Base-by-base conservation (phyloP, 2,113 vertebrate genomes). In the Heterotis niloticus region DNA sequence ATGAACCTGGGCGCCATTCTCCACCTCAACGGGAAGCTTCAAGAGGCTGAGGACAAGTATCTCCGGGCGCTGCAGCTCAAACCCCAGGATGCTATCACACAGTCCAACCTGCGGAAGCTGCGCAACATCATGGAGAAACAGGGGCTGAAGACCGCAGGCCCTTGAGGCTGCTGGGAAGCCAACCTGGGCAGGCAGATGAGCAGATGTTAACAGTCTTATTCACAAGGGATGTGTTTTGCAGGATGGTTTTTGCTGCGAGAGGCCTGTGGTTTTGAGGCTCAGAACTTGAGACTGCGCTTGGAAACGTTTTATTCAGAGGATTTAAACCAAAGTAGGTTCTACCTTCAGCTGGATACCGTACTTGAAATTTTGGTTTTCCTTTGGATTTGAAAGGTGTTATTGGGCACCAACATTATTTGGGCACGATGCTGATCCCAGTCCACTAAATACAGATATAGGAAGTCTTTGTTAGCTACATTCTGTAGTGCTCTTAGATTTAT, bases 111-210 rank as follows among this genome's bases (percentile, higher is more conserved):
- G 82, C 96, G 96, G 74, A 99, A 99, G 86, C 89, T 99, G 77
- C 97, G 96, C 96, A 99, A 99, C 90, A 98, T 99, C 90, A 99
- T 99, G 96, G 96, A 99, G 88, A 99, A 99, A 81, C 96, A 98
- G 92, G 96, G 98, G 85, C 88, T 98, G 87, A 96, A 92, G 91
- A 98, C 95, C 76, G 92, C 85, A 1, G 94, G 94, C 87, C 94
- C 94, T 81, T 98, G 93, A 98, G 23, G 64, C 51, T 12, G 16
- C 14, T 51, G n/a, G 28, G n/a, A 10, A 44, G 44, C 4, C 16
- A 44, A 44, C 4, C 44, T 16, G 17, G 51, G 26, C 18, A n/a
- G 23, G 62, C 1, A 4, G 44, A 72, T 72, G 26, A 28, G 14
- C 52, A 28, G 72, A 29, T 28, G 34, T 44, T 44, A 44, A 44